Conservation (phyloP, 2,113 vertebrate genomes). For the Condylura cristata region DNA sequence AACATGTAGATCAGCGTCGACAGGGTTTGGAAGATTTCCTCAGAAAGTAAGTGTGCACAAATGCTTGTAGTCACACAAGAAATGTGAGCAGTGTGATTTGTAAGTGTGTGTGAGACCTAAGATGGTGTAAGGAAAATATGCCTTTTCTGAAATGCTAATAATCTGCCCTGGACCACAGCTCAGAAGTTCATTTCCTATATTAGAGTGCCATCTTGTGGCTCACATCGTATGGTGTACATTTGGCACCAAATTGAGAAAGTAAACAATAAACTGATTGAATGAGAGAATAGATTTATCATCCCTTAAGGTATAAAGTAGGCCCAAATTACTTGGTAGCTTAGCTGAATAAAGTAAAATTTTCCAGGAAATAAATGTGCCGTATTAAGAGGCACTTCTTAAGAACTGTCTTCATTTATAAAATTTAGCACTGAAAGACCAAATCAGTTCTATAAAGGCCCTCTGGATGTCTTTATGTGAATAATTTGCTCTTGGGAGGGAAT, state of each 20-base stretch:
- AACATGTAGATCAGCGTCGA: constrained; percentile 92
- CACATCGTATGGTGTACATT: neutral
- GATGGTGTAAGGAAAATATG: neutral
- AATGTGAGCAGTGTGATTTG: neutral
- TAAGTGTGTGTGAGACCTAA: neutral
- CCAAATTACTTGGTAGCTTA: neutral
- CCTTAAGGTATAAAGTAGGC: neutral
- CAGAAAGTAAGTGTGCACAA: constrained; percentile 90
- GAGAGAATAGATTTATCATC: neutral
- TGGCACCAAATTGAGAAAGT: neutral
- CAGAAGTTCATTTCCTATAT: constrained; percentile 76
- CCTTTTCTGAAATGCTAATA: neutral
- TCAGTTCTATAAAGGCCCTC: neutral
- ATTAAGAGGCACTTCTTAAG: constrained; percentile 3
- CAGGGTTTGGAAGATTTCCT: constrained; percentile 94
- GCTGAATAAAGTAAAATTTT: neutral
- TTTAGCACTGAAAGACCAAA: neutral
- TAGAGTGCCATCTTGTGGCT: constrained; percentile 86
- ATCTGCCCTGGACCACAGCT: fast-evolving
- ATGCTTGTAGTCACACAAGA: neutral
- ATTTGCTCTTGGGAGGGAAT: neutral
- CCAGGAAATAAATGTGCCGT: constrained; percentile 2
- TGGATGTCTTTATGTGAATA: neutral
- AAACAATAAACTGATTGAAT: constrained; percentile 32
- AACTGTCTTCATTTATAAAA: neutral